phyloP scores from a whole-genome alignment of 2,113 vertebrate species.

The Agapornis roseicollis region DNA sequence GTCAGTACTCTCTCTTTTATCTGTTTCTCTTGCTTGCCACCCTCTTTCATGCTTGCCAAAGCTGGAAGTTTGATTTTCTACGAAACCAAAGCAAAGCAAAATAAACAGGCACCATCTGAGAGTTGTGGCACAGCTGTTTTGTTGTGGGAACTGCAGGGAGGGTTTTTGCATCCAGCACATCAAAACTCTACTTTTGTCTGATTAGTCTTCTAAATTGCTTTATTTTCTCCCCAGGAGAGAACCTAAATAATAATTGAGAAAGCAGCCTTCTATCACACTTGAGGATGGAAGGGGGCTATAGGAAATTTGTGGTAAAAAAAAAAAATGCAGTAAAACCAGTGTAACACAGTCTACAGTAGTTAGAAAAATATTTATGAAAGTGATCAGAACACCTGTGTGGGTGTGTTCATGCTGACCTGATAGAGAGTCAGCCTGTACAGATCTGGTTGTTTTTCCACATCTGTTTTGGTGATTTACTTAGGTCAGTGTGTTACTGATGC shows the following conservation, averaged over 20 bases:
- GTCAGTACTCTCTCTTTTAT: neutral
- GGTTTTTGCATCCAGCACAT: conserved; percentile 27
- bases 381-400: neutral
- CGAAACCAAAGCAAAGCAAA: neutral
- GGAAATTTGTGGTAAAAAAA: conserved; percentile 1
- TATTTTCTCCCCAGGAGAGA: conserved; percentile 39
- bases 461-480: neutral
- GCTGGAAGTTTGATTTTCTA: neutral
- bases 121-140: neutral
- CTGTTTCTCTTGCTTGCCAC: neutral
- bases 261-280: conserved; percentile 3
- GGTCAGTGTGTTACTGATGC: neutral
- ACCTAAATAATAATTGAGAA: conserved; percentile 26
- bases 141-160: neutral
- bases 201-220: conserved; percentile 34
- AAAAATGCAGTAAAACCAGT: neutral
- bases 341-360: neutral
- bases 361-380: conserved; percentile 19
- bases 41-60: neutral
- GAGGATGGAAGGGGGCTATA: neutral
- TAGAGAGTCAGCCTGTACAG: neutral
- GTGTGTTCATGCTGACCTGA: neutral
- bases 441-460: neutral
- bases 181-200: conserved; percentile 35
- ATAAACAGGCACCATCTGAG: neutral